phyloP scores from a whole-genome alignment of 1,140 invertebrate species.

The Dendroctonus valens region DNA sequence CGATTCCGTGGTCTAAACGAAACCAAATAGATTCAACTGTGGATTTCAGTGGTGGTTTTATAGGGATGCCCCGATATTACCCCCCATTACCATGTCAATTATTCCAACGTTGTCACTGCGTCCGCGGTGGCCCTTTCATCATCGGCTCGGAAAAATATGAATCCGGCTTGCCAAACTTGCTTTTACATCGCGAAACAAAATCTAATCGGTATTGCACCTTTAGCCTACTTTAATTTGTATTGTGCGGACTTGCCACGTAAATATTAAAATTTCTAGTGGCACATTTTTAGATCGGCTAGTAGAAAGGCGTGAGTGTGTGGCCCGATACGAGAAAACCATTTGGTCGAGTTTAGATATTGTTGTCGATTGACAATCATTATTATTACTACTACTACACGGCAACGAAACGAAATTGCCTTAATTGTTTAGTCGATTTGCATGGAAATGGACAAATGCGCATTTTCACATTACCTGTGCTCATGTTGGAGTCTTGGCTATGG shows the following conservation, averaged over 20 bases:
- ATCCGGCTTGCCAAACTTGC: slow-evolving; percentile 26
- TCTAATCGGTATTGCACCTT: slow-evolving; percentile 29
- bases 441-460: no score
- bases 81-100: slow-evolving; percentile 28
- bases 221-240: slow-evolving; percentile 24
- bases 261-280: slow-evolving; percentile 31
- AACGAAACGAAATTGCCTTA: no score
- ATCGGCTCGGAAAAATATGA: not conserved
- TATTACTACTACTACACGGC: not conserved
- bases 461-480: slow-evolving; percentile 76
- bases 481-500: slow-evolving; percentile 93
- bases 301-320: slow-evolving; percentile 23
- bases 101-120: slow-evolving; percentile 16
- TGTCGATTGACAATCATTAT: not conserved
- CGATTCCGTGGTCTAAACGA: no score
- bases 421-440: no score
- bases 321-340: not conserved
- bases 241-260: slow-evolving; percentile 20
- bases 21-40: no score
- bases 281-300: slow-evolving; percentile 35
- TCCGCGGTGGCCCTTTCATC: slow-evolving; percentile 13
- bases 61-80: slow-evolving; percentile 17
- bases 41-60: slow-evolving; percentile 9
- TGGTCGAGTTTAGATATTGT: slow-evolving; percentile 19
- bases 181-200: slow-evolving; percentile 22